Evolutionary conservation across 2,113 vertebrate species (phyloP).

Genomic region (Python bivittatus): DNA sequence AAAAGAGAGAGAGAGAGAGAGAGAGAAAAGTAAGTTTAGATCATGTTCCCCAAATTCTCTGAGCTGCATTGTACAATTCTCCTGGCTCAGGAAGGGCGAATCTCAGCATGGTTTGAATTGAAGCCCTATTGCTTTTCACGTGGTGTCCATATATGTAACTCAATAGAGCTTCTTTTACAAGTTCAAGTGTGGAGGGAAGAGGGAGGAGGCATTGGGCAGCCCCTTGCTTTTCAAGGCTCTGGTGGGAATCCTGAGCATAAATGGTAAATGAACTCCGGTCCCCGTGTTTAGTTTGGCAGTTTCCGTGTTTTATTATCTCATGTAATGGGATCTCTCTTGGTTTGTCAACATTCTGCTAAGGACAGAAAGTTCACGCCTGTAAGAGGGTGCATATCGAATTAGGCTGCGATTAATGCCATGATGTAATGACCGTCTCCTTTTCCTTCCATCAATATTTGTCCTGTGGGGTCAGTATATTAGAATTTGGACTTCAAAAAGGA

Average conservation of each 20-base stretch:
- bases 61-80: background rate
- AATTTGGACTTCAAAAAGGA: slow-evolving; percentile 73
- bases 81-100: background rate
- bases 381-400: slow-evolving; percentile 68
- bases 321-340: slow-evolving; percentile 75
- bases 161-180: slow-evolving; percentile 77
- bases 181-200: slow-evolving; percentile 27
- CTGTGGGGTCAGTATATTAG: slow-evolving; percentile 64
- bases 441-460: slow-evolving; percentile 78
- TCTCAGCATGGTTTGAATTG: background rate
- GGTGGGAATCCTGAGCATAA: slow-evolving; percentile 74
- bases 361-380: slow-evolving; percentile 77
- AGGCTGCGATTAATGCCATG: slow-evolving; percentile 65
- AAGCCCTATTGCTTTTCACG: background rate
- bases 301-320: slow-evolving; percentile 75
- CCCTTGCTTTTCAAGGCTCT: slow-evolving; percentile 66
- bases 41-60: background rate
- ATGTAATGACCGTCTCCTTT: slow-evolving; percentile 73
- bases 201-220: slow-evolving; percentile 61
- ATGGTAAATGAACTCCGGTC: slow-evolving; percentile 44
- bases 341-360: slow-evolving; percentile 76
- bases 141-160: slow-evolving; percentile 64
- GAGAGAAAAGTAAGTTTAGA: slow-evolving; percentile 15
- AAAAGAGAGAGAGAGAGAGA: no score
- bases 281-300: slow-evolving; percentile 75